A percentile compares a stretch with the other conserved stretches of the same genome.
Evolutionary conservation across 2,113 vertebrate species (phyloP).

Genomic region (Gallinago paraguaiae): DNA sequence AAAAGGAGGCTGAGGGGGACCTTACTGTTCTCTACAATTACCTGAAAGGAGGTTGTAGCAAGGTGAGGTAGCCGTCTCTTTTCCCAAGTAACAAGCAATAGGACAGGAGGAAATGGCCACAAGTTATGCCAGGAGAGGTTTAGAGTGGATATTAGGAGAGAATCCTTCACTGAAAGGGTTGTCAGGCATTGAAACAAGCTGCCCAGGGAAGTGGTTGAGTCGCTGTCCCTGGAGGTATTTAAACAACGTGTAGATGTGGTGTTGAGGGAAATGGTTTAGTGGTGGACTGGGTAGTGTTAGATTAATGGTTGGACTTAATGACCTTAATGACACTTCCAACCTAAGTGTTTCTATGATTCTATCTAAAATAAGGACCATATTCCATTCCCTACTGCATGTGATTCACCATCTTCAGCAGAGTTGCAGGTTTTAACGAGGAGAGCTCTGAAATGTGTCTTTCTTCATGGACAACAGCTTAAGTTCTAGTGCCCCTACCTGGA

Average conservation of each 20-base stretch:
- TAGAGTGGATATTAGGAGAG: not conserved
- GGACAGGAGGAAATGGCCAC: not conserved
- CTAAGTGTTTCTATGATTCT: not conserved
- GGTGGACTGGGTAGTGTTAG: not conserved
- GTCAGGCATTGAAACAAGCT: not conserved
- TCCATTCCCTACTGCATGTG: not conserved
- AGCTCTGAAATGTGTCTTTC: not conserved
- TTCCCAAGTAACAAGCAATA: not conserved
- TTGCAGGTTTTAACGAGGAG: not conserved
- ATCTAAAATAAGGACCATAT: not conserved
- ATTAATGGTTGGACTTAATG: not conserved
- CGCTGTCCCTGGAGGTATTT: not conserved
- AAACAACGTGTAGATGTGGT: not conserved
- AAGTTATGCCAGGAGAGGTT: not conserved
- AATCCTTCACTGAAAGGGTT: not conserved
- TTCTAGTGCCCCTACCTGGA: not conserved
- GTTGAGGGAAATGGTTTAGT: not conserved
- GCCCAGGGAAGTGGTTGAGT: not conserved
- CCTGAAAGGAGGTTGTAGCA: fast-evolving
- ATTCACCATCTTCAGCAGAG: not conserved
- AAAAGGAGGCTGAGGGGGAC: not conserved
- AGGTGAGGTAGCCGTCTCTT: not conserved
- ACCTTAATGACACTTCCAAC: not conserved
- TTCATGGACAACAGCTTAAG: not conserved
- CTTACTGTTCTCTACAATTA: fast-evolving